Evolutionary conservation across 2,888 invertebrate genomes (phyloP), one percentile per base, ranked within the genome.

Genomic region (Furcula furcula): DNA sequence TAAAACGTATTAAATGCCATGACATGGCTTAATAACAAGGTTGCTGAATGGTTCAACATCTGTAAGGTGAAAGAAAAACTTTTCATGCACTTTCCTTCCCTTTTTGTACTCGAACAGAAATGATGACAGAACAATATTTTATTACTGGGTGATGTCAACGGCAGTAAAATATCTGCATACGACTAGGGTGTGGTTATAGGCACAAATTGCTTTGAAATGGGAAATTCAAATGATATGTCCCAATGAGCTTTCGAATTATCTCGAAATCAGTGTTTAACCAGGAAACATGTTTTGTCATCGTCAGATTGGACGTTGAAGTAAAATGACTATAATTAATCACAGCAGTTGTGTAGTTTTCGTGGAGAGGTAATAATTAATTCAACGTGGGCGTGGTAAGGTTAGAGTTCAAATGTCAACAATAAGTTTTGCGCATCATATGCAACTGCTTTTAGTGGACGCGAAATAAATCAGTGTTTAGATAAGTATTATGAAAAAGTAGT

Each of bases 91-190:
- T n/a, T n/a, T n/a, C n/a, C n/a, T n/a, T n/a, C n/a, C n/a, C n/a
- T n/a, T n/a, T n/a, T n/a, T n/a, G n/a, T n/a, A n/a, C n/a, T n/a
- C n/a, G n/a, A n/a, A n/a, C n/a, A n/a, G n/a, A n/a, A n/a, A n/a
- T n/a, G n/a, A n/a, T n/a, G n/a, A n/a, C n/a, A n/a, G n/a, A n/a
- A n/a, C n/a, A n/a, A n/a, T n/a, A n/a, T n/a, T n/a, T n/a, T n/a
- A n/a, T n/a, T n/a, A n/a, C n/a, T n/a, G n/a, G n/a, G n/a, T n/a
- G n/a, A n/a, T n/a, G n/a, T 36, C 40, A 36, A 36, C 26, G 22
- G 29, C 50, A 37, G 40, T 40, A 50, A 50, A 40, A 37, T 45
- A 61, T 63, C 57, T 50, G 36, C 60, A 60, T 61, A 57, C 41
- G 48, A 28, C 27, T 9, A 23, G 18, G 18, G 20, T 22, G 14